Evolutionary conservation across 2,888 invertebrate genomes (phyloP).

Genomic region (Trissonchulus latispiculum): DNA sequence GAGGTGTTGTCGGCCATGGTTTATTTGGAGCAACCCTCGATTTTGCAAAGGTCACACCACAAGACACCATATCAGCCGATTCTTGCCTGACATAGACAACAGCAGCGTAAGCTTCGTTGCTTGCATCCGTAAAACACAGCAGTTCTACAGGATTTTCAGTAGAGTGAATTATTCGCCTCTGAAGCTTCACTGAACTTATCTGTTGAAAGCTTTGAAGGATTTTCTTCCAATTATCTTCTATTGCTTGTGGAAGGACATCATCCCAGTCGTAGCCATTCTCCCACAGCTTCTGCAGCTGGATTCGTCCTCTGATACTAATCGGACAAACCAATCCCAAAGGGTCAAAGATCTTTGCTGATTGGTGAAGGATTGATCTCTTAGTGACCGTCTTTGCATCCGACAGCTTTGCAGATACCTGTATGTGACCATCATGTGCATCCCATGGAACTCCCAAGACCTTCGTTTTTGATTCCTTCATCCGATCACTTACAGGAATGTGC

Average conservation of each 20-base stretch:
- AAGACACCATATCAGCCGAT: neutral
- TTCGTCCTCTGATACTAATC: slow-evolving; percentile 24
- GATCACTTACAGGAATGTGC: neutral
- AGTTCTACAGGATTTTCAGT: neutral
- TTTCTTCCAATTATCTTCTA: neutral
- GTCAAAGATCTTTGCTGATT: slow-evolving; percentile 25
- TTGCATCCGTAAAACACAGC: slow-evolving; percentile 20
- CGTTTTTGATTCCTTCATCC: neutral
- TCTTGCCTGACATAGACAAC: slow-evolving; percentile 7
- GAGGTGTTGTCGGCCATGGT: slow-evolving; percentile 17
- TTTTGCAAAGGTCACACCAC: slow-evolving; percentile 20
- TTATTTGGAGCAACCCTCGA: slow-evolving; percentile 11
- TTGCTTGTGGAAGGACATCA: slow-evolving; percentile 10
- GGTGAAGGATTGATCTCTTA: slow-evolving; percentile 6
- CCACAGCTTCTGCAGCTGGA: slow-evolving; percentile 19
- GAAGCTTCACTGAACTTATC: neutral
- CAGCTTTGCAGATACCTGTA: neutral
- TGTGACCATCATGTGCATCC: neutral
- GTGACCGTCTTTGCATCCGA: neutral
- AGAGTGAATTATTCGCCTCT: neutral
- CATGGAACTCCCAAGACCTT: slow-evolving; percentile 5
- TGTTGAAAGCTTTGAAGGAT: neutral
- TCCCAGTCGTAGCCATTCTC: slow-evolving; percentile 18
- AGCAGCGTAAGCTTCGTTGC: slow-evolving; percentile 18
- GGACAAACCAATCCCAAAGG: slow-evolving; percentile 29